These are phyloP conservation scores for Tinea trinotella DNA, from an alignment of 2,888 invertebrate genomes.

Conservation along the genomic window DNA sequence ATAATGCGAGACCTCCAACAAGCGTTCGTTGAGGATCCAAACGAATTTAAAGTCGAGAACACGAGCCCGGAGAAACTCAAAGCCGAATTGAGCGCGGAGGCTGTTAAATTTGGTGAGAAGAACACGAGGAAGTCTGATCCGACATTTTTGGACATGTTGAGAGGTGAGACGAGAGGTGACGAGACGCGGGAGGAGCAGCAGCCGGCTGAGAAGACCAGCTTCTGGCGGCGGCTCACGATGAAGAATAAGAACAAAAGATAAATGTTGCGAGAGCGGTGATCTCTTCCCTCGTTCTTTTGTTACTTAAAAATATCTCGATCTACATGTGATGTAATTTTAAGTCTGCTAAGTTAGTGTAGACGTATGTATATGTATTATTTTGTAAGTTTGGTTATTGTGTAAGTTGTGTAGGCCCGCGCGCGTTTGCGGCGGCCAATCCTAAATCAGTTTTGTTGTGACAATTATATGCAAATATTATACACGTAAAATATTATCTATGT, in stretches of 20 bases:
- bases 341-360: slow-evolving; percentile 48
- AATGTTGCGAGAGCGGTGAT: slow-evolving; percentile 34
- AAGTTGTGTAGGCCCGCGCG: slow-evolving; percentile 32
- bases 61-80: slow-evolving; percentile 78
- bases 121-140: slow-evolving; percentile 70
- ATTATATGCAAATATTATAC: slow-evolving; percentile 30
- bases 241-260: slow-evolving; percentile 79
- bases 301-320: slow-evolving; percentile 56
- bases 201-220: slow-evolving; percentile 73
- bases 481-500: no score
- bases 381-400: slow-evolving; percentile 39
- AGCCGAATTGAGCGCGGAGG: slow-evolving; percentile 77
- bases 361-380: slow-evolving; percentile 33
- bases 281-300: slow-evolving; percentile 45
- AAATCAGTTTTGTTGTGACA: slow-evolving; percentile 54
- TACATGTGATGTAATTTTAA: slow-evolving; percentile 69
- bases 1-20: slow-evolving; percentile 88
- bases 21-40: slow-evolving; percentile 80
- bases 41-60: slow-evolving; percentile 80
- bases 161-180: slow-evolving; percentile 70
- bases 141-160: slow-evolving; percentile 78
- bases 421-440: slow-evolving; percentile 54
- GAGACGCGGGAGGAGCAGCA: slow-evolving; percentile 60
- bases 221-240: slow-evolving; percentile 80
- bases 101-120: slow-evolving; percentile 74